phyloP scores from a whole-genome alignment of 2,113 vertebrate species.

The Thamnophis sirtalis region DNA sequence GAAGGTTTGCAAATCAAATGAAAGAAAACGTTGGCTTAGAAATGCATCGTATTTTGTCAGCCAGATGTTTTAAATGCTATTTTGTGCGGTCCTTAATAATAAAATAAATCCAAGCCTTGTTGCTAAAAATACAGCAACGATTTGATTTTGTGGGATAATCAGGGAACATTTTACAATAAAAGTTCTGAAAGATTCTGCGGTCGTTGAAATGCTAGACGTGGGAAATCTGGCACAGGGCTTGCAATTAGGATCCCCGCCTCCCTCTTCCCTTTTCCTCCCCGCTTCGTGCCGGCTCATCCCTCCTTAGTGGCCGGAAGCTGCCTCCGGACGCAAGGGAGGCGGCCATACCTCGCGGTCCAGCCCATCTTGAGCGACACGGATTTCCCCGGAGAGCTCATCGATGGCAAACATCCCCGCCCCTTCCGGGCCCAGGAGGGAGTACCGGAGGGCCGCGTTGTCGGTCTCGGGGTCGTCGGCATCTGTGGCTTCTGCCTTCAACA shows the following conservation, averaged over 20 bases:
- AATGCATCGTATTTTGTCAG: background rate
- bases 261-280: background rate
- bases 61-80: background rate
- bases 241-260: background rate
- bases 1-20: background rate
- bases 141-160: background rate
- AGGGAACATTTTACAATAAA: background rate
- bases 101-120: background rate
- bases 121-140: background rate
- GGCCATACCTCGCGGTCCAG: constrained; percentile 83
- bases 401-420: constrained; percentile 83
- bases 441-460: constrained; percentile 82
- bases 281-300: background rate
- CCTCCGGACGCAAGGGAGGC: background rate
- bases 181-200: background rate
- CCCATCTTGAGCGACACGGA: constrained; percentile 82
- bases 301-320: background rate
- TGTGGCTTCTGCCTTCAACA: constrained; percentile 81
- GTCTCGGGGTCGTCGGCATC: constrained; percentile 88
- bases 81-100: background rate
- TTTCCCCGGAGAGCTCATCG: constrained; percentile 80
- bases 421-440: constrained; percentile 81
- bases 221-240: background rate
- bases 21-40: background rate
- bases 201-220: background rate